Conservation (phyloP, 1,140 invertebrate genomes). For the Pararge aegeria region DNA sequence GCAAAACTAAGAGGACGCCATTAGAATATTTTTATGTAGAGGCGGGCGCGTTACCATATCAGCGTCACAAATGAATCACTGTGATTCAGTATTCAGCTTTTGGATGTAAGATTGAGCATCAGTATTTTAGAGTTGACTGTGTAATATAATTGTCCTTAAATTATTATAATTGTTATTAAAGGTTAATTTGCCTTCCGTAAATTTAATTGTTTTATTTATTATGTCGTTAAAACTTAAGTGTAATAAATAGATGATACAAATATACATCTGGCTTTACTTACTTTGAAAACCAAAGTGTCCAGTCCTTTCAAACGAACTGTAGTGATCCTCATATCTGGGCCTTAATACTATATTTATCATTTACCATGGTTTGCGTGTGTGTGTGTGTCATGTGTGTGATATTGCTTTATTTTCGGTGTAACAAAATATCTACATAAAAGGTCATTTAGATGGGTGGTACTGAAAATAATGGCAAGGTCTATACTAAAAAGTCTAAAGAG, state of each 20-base stretch:
- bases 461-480: too few species aligned
- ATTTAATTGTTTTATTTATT: slow-evolving; percentile 46
- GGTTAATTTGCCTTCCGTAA: slow-evolving; percentile 49
- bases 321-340: too few species aligned
- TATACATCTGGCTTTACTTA: background rate
- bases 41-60: slow-evolving; percentile 12
- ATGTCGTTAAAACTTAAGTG: slow-evolving; percentile 6
- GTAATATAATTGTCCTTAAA: slow-evolving; percentile 71
- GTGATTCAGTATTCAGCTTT: slow-evolving; percentile 62
- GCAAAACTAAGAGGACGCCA: background rate
- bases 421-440: too few species aligned
- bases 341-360: too few species aligned
- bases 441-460: too few species aligned
- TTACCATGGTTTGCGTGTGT: too few species aligned
- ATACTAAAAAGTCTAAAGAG: too few species aligned
- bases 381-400: too few species aligned
- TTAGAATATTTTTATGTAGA: slow-evolving; percentile 15
- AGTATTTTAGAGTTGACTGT: slow-evolving; percentile 77
- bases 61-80: slow-evolving; percentile 51
- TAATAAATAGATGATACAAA: slow-evolving; percentile 5
- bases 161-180: slow-evolving; percentile 74
- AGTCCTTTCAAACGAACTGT: background rate
- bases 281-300: background rate
- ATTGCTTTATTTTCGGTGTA: too few species aligned
- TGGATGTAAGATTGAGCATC: slow-evolving; percentile 59